Evolutionary conservation across 2,888 invertebrate genomes (phyloP).

Genomic region (Hydroisotoma schaefferi): DNA sequence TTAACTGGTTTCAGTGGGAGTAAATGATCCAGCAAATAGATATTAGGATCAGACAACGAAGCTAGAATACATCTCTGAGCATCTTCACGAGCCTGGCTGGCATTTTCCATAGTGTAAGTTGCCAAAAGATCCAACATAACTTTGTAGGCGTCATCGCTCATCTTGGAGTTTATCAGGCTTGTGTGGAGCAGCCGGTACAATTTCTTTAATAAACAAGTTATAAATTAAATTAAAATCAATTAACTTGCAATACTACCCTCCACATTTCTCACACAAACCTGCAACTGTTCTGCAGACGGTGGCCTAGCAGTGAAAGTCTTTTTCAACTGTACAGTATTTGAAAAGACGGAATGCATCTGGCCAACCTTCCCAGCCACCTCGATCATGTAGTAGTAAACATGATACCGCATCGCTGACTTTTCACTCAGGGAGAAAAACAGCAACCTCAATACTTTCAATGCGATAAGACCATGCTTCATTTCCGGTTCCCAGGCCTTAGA

Average conservation of each 20-base stretch:
- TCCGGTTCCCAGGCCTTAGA: slow-evolving; percentile 71
- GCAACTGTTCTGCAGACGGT: slow-evolving; percentile 83
- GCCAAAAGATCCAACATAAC: slow-evolving; percentile 96
- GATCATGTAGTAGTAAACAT: slow-evolving; percentile 87
- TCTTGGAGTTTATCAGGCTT: slow-evolving; percentile 79
- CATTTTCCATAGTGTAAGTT: slow-evolving; percentile 96
- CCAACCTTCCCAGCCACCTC: slow-evolving; percentile 85
- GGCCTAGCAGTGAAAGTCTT: slow-evolving; percentile 74
- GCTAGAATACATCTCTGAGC: slow-evolving; percentile 94
- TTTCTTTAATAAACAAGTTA: slow-evolving; percentile 58
- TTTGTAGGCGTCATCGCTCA: slow-evolving; percentile 54
- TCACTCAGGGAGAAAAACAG: slow-evolving; percentile 87
- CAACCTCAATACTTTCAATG: slow-evolving; percentile 84
- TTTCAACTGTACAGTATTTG: slow-evolving; percentile 76
- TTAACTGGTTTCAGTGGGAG: slow-evolving; percentile 89
- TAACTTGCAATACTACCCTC: background rate
- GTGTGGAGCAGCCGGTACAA: slow-evolving; percentile 83
- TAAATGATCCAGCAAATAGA: slow-evolving; percentile 91
- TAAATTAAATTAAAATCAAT: background rate
- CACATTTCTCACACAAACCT: slow-evolving; percentile 10
- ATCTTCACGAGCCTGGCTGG: slow-evolving; percentile 92
- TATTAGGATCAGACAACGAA: slow-evolving; percentile 90
- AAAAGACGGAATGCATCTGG: slow-evolving; percentile 77
- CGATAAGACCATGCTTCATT: slow-evolving; percentile 72
- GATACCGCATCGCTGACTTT: slow-evolving; percentile 78